Conservation (phyloP, 2,888 invertebrate species). For the Lycaena phlaeas region DNA sequence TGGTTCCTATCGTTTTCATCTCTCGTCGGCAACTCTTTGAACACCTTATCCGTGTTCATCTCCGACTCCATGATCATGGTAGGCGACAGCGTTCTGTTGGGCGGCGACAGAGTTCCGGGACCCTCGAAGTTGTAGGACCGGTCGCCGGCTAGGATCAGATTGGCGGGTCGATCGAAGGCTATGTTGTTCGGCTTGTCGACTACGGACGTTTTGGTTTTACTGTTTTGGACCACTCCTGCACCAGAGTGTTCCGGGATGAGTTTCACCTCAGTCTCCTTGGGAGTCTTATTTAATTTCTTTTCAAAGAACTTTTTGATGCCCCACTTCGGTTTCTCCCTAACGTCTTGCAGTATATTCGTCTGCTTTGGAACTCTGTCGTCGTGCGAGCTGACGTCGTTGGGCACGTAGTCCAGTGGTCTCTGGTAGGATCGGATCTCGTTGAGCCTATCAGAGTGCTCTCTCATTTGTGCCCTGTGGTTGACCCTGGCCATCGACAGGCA, state of each 20-base stretch:
- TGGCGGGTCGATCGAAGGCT: conserved; percentile 41
- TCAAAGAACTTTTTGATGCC: conserved; percentile 57
- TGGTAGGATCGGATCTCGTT: conserved; percentile 55
- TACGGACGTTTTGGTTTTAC: conserved; percentile 38
- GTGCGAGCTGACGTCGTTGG: conserved; percentile 77
- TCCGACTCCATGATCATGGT: conserved; percentile 55
- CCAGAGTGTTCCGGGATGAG: conserved; percentile 43
- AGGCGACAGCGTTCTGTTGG: conserved; percentile 58
- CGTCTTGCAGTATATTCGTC: conserved; percentile 53
- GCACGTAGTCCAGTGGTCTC: conserved; percentile 76
- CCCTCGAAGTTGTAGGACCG: conserved; percentile 43
- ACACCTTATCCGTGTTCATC: conserved; percentile 52
- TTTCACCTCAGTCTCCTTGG: conserved; percentile 72
- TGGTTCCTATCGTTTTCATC: conserved; percentile 43
- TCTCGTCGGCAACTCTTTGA: conserved; percentile 48
- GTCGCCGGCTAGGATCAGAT: conserved; percentile 42
- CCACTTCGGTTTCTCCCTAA: conserved; percentile 53
- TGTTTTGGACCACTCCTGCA: conserved; percentile 26
- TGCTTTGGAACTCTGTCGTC: conserved; percentile 52
- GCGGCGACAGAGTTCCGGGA: conserved; percentile 58
- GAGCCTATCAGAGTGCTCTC: conserved; percentile 35
- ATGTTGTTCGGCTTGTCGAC: conserved; percentile 46
- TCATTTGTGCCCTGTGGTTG: conserved; percentile 25
- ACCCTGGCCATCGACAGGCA: conserved; percentile 50
- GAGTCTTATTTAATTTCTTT: conserved; percentile 35